phyloP scores from a whole-genome alignment of 1,140 invertebrate genomes.

The Lycorma delicatula region DNA sequence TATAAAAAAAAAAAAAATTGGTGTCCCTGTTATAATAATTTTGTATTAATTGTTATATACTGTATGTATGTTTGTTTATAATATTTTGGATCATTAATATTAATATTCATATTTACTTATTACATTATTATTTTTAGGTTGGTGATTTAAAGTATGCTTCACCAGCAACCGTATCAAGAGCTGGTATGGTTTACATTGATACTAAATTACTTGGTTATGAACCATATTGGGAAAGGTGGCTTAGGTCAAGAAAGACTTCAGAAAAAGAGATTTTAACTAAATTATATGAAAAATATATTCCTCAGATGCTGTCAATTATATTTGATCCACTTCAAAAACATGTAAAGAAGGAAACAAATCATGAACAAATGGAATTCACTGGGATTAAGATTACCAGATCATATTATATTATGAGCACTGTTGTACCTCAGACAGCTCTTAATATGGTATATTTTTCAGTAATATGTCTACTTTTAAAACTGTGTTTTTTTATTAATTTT shows the following conservation, averaged over 20 bases:
- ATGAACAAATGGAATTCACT: conserved; percentile 5
- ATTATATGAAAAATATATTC: conserved; percentile 63
- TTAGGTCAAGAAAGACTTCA: no score
- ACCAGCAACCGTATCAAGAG: conserved; percentile 81
- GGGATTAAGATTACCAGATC: no score
- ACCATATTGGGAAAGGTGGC: conserved; percentile 76
- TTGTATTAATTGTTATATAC: background rate
- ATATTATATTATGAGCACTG: conserved; percentile 55
- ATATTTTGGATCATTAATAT: background rate
- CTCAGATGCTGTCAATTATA: conserved; percentile 59
- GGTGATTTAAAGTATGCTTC: conserved; percentile 83
- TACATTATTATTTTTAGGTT: conserved; percentile 44
- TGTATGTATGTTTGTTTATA: background rate
- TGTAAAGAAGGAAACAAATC: background rate
- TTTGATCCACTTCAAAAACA: conserved; percentile 64
- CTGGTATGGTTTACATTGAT: conserved; percentile 90
- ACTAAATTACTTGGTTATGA: conserved; percentile 79
- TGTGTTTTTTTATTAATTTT: no score
- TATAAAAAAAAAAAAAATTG: no score
- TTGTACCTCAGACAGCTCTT: conserved; percentile 71
- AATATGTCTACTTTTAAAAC: no score
- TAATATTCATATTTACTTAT: background rate
- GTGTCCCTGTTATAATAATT: no score
- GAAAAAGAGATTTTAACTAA: conserved; percentile 44
- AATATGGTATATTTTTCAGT: no score